Conservation (phyloP, 2,797 vertebrate genomes). For the Periparus ater region DNA sequence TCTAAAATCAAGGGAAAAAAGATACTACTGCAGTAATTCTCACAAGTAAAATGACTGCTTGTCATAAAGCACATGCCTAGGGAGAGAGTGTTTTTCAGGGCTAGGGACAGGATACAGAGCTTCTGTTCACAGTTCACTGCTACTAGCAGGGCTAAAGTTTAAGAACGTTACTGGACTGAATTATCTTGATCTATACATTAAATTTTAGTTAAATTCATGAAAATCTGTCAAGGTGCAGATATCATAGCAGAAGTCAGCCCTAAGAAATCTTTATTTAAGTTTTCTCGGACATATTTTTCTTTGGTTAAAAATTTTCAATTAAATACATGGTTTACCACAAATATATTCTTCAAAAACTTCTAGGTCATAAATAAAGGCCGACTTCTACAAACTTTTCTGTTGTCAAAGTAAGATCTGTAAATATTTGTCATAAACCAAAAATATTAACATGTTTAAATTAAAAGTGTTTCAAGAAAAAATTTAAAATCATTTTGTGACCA, state of each 20-base stretch:
- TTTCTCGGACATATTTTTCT: not conserved
- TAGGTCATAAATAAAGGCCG: not conserved
- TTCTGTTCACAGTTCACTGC: not conserved
- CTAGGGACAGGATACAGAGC: not conserved
- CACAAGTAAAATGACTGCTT: not conserved
- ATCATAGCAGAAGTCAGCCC: not conserved
- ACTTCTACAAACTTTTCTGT: not conserved
- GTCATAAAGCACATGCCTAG: not conserved
- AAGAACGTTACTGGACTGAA: accelerated
- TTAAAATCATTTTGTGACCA: not conserved
- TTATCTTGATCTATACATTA: not conserved
- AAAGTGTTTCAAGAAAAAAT: not conserved
- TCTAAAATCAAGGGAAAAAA: not conserved
- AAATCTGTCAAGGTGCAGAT: not conserved
- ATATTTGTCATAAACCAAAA: not conserved
- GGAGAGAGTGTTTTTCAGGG: not conserved
- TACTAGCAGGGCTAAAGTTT: not conserved
- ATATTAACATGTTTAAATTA: not conserved
- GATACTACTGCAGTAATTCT: not conserved
- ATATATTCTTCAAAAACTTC: not conserved
- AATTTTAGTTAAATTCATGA: not conserved
- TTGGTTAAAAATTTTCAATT: not conserved
- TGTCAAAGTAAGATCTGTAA: not conserved
- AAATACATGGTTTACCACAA: not conserved
- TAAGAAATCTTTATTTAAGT: not conserved